These are phyloP conservation scores for Proterorhinus semilunaris DNA, from an alignment of 2,113 vertebrate species.

Conservation along the genomic window DNA sequence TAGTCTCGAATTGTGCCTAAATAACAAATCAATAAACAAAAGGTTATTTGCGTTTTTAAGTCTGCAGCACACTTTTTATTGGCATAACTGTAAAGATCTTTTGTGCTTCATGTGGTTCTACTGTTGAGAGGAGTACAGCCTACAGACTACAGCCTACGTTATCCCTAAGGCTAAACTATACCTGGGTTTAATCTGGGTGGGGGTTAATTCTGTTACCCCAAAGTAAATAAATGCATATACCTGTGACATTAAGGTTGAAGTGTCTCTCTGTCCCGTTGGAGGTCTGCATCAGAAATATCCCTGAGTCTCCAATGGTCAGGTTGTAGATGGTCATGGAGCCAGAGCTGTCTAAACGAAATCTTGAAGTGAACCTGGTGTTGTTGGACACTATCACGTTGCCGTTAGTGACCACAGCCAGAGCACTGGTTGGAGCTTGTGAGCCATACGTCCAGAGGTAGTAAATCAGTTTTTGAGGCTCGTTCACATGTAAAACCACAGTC, in stretches of 20 bases:
- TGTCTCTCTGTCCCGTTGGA: not conserved
- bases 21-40: too few relatives aligned
- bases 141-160: too few relatives aligned
- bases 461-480: not conserved
- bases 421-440: not conserved
- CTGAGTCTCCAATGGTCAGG: not conserved
- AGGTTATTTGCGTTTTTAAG: too few relatives aligned
- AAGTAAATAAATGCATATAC: not conserved
- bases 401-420: not conserved
- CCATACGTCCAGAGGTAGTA: not conserved
- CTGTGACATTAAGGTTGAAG: not conserved
- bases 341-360: not conserved
- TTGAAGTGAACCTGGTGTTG: not conserved
- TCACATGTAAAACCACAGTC: not conserved
- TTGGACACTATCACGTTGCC: too few relatives aligned
- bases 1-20: too few relatives aligned
- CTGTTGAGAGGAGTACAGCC: not conserved
- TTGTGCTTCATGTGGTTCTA: too few relatives aligned
- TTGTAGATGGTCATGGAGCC: not conserved
- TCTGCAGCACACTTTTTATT: too few relatives aligned
- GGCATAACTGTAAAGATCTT: too few relatives aligned
- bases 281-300: not conserved
- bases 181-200: too few relatives aligned
- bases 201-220: not conserved
- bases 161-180: too few relatives aligned